phyloP scores from a whole-genome alignment of 2,888 invertebrate species.

The Diaphora mendica region DNA sequence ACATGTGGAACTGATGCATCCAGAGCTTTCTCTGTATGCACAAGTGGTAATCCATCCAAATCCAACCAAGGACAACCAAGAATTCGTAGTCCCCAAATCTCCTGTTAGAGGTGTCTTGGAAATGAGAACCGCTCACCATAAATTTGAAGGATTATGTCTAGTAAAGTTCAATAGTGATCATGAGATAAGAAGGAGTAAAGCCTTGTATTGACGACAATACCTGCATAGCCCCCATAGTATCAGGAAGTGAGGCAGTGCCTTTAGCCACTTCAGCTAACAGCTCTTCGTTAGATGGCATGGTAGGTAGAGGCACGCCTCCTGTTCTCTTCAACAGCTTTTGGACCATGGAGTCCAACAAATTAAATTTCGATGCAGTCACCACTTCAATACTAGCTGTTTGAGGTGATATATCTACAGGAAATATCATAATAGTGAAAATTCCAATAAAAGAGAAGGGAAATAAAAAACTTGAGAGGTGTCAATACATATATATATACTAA shows the following conservation, averaged over 20 bases:
- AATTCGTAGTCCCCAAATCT: background rate
- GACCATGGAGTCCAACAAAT: slow-evolving; percentile 60
- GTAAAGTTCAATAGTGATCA: background rate
- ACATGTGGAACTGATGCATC: background rate
- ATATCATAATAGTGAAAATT: background rate
- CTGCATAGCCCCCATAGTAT: slow-evolving; percentile 78
- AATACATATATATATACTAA: too few species aligned
- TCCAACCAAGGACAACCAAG: background rate
- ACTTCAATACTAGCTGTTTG: slow-evolving; percentile 68
- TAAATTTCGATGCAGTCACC: slow-evolving; percentile 73
- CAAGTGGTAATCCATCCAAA: too few species aligned
- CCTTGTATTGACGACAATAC: slow-evolving; percentile 42
- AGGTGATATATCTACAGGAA: slow-evolving; percentile 28
- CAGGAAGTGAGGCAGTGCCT: slow-evolving; percentile 72
- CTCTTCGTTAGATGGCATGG: slow-evolving; percentile 67
- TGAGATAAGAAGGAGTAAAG: background rate
- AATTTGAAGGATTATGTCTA: background rate
- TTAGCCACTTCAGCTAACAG: slow-evolving; percentile 62
- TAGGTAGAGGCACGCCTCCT: slow-evolving; percentile 59
- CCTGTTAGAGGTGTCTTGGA: too few species aligned
- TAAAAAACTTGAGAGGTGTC: too few species aligned
- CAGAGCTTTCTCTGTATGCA: too few species aligned
- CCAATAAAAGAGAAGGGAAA: background rate
- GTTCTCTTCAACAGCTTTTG: slow-evolving; percentile 51
- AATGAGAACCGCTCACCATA: background rate